Conservation (phyloP, 2,113 vertebrate species). For the Ahaetulla prasina region DNA sequence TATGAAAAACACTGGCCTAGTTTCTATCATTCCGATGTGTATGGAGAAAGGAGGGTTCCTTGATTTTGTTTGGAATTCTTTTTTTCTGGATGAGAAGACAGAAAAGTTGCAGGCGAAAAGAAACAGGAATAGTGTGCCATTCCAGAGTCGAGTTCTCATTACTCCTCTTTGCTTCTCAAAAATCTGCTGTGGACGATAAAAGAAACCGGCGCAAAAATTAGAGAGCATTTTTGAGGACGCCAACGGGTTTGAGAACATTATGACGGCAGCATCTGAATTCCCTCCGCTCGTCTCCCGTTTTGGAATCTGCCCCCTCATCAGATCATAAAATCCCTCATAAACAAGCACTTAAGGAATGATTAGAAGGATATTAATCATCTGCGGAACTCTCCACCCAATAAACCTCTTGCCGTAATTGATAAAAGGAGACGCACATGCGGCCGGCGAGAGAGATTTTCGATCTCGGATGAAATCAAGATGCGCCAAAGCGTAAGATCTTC, state of each 20-base stretch:
- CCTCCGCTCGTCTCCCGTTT: not conserved
- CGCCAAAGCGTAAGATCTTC: not conserved
- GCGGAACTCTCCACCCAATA: not conserved
- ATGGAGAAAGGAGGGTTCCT: not conserved
- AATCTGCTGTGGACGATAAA: not conserved
- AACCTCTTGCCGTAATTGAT: constrained; percentile 19
- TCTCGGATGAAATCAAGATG: not conserved
- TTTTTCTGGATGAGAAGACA: constrained; percentile 19
- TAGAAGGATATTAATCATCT: constrained; percentile 24
- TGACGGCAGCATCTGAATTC: not conserved
- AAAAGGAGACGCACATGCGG: constrained; percentile 2
- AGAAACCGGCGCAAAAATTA: constrained; percentile 2
- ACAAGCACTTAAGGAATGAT: not conserved
- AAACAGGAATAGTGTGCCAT: not conserved
- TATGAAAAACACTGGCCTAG: too few relatives aligned
- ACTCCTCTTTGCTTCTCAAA: not conserved
- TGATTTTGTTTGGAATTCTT: not conserved
- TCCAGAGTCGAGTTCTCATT: constrained; percentile 17
- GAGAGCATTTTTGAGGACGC: constrained; percentile 14
- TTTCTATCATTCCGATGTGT: not conserved
- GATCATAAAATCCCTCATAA: not conserved
- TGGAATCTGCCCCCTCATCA: not conserved
- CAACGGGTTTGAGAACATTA: not conserved
- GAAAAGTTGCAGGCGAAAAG: not conserved
- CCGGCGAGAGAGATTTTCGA: not conserved